These are phyloP conservation scores for Coecobrya sp. DNA, from an alignment of 2,888 invertebrate species.

Conservation along the genomic window DNA sequence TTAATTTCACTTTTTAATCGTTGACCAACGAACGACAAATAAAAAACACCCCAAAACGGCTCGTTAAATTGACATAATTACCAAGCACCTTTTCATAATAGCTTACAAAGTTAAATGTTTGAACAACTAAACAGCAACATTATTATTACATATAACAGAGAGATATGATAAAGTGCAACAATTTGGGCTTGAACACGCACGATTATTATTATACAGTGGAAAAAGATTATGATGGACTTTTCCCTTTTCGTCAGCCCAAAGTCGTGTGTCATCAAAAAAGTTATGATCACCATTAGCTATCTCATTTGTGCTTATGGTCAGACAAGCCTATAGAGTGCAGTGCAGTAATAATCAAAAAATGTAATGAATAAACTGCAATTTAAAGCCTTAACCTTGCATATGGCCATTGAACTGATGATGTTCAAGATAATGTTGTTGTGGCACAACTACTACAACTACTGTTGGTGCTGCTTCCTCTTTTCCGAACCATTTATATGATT, in stretches of 20 bases:
- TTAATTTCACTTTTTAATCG: conserved; percentile 54
- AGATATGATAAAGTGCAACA: not conserved
- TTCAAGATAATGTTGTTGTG: not conserved
- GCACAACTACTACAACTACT: too few species aligned
- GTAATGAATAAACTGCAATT: not conserved
- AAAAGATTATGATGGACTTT: not conserved
- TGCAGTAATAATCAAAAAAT: not conserved
- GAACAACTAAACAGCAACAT: not conserved
- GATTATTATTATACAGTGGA: not conserved
- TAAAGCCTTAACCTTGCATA: not conserved
- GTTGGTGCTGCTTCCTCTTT: too few species aligned
- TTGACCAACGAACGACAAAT: conserved; percentile 22
- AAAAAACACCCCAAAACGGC: not conserved
- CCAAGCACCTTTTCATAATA: not conserved
- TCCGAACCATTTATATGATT: not conserved
- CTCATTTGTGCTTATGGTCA: not conserved
- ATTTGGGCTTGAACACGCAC: conserved; percentile 9
- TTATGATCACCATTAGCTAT: not conserved
- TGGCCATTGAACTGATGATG: conserved; percentile 22
- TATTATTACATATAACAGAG: too few species aligned
- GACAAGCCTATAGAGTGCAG: not conserved
- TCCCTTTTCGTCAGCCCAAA: conserved; percentile 11
- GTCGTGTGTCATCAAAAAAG: conserved; percentile 36
- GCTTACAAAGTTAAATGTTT: not conserved
- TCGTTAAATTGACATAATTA: conserved; percentile 17